Evolutionary conservation across 2,888 invertebrate species (phyloP), one percentile per base, ranked within the genome.

Genomic region (Dolichomitus sp.): DNA sequence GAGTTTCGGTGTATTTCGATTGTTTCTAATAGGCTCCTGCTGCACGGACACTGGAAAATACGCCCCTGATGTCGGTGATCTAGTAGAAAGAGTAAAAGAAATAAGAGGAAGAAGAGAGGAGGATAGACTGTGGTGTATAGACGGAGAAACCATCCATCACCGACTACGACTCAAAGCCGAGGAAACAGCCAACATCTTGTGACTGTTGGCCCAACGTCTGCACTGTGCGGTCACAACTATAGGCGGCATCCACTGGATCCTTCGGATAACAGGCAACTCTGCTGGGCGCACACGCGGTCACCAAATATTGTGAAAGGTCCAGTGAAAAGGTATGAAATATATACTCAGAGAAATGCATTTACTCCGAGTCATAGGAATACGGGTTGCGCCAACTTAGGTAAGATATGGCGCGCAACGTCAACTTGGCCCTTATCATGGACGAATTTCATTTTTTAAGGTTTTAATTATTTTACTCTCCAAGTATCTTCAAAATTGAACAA

Each of bases 251-350:
- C 78, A 69, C 76, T 77, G 73, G 81, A 83, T 80, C 81, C 70
- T 82, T 70, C 66, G 61, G 72, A 74, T 65, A 69, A 42, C 54
- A 70, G 50, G 63, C 61, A 65, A 76, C 70, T 37, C 78, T 42
- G 30, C 78, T 42, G 30, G 63, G 48, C 74, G 81, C 90, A 90
- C 90, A 83, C 81, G 81, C 80, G 76, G 79, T 65, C 88, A 87
- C 92, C 92, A 93, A 93, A 93, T 93, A 93, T 93, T 93, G 93
- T 93, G 93, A 93, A 93, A 93, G 93, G 93, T 93, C 93, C 90
- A 93, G 93, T 59, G 80, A 93, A 93, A 93, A 92, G 92, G 91
- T 91, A 81, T 92, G 91, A 91, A 91, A 93, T 92, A 92, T 92
- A 76, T 27, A 23, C 40, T 42, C 9, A 3, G 40, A 63, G 12